Base-by-base conservation (phyloP, 2,888 invertebrate genomes). In the Globia sparganii region DNA sequence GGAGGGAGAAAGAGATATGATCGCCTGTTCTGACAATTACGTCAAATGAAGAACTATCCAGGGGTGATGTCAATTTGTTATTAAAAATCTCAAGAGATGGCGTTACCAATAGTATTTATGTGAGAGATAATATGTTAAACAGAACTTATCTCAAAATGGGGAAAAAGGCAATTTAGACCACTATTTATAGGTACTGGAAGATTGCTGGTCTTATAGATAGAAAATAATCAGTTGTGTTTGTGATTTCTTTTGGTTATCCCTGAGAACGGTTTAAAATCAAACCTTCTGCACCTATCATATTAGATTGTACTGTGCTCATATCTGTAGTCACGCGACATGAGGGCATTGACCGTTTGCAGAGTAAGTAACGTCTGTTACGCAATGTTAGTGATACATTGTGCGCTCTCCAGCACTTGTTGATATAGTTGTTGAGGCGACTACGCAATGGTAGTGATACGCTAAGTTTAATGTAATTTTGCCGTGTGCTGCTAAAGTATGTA, bases 271-370 rank as follows among this genome's bases (percentile, higher is more conserved):
- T 28, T 31, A 0, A 53, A 72, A 49, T 85, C 53, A 1, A 21
- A 43, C 67, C 61, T 85, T 85, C 61, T 81, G 56, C 25, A n/a
- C 1, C 4, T 31, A 4, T 31, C 46, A 11, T 28, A 28, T 58
- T 15, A n/a, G 25, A 15, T 58, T 49, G 40, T 46, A 6, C 21
- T 43, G 34, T 64, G 67, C 25, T 56, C 77, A 72, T 76, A 77
- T 80, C 81, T 71, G 40, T 43, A 74, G 77, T 81, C 86, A 81
- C 71, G 67, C 77, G 73, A 74, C 77, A 40, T 61, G 70, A 58
- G 83, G 76, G 71, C 86, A 65, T 71, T 74, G 86, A 72, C 86
- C 83, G 73, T 68, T 71, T 81, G 85, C 72, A 80, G 74, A 59
- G 64, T 59, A 76, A 64, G 66, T 68, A 73, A 37, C 73, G 70